A percentile compares a stretch with the other conserved stretches of the same genome.
These are phyloP conservation scores for Eucera pruinosa DNA, from an alignment of 2,888 invertebrate genomes.

Conservation along the genomic window DNA sequence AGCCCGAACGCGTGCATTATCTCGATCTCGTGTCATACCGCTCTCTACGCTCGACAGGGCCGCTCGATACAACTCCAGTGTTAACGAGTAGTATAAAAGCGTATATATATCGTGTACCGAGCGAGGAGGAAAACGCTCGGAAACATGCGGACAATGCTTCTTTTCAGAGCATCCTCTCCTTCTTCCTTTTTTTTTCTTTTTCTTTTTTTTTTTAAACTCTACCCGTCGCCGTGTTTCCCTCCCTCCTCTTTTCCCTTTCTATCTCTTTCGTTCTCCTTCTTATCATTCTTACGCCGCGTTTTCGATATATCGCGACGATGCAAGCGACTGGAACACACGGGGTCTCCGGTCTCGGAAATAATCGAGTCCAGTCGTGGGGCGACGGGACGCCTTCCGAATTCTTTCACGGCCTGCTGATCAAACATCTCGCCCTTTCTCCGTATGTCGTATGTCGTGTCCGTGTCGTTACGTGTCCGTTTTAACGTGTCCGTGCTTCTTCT, in stretches of 20 bases:
- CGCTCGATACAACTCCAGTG: slow-evolving; percentile 46
- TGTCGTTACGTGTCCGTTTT: too few relatives aligned
- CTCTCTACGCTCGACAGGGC: slow-evolving; percentile 28
- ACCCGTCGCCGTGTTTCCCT: not conserved
- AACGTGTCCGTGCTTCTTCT: too few relatives aligned
- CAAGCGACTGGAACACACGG: slow-evolving; percentile 32
- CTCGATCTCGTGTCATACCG: slow-evolving; percentile 43
- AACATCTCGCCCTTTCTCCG: slow-evolving; percentile 41
- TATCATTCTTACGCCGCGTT: not conserved
- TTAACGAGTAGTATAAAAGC: slow-evolving; percentile 53
- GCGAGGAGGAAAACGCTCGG: slow-evolving; percentile 58
- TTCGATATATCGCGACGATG: not conserved
- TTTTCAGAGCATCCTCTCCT: slow-evolving; percentile 50
- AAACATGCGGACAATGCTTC: slow-evolving; percentile 61
- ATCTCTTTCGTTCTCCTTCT: not conserved
- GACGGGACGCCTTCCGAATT: slow-evolving; percentile 16
- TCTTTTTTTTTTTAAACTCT: not conserved
- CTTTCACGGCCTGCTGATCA: slow-evolving; percentile 34
- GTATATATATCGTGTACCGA: slow-evolving; percentile 39
- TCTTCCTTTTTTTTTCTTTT: not conserved
- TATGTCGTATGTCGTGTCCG: slow-evolving; percentile 16
- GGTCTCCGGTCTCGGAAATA: slow-evolving; percentile 2
- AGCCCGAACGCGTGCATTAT: slow-evolving; percentile 49
- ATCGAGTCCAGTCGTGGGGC: slow-evolving; percentile 6
- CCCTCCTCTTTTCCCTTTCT: not conserved